Evolutionary conservation across 2,888 invertebrate species (phyloP), one percentile per base, ranked within the genome.

Genomic region (Agonopterix alstromeriana): DNA sequence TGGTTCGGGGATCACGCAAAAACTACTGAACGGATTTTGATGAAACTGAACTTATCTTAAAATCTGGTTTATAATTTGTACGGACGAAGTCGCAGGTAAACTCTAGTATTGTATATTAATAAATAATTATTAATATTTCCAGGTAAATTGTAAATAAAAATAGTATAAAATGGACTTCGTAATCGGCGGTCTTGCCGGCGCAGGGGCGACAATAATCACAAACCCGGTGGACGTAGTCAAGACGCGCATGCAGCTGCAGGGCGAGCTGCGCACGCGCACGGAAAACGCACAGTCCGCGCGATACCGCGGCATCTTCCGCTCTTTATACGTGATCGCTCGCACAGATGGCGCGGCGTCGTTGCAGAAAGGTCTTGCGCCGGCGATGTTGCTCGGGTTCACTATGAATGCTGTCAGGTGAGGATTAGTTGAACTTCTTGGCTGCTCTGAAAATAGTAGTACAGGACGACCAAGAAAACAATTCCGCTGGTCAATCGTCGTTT

Each of bases 221-320:
- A 97, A 97, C 73, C 97, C 97, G 0, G 90, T 97, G 67, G 97
- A 97, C 77, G 97, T 97, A 5, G 82, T 97, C 12, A 97, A 97
- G 84, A 96, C 94, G n/a, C 90, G 97, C 0, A 91, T 97, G 71
- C 97, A 97, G 73, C 86, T 97, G 2, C 97, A 97, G 76, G 93
- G 93, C 1, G 93, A 96, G 73, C 71, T 95, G 43, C 89, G 90
- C 58, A 91, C 93, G 0, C 90, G 73, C 48, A 65, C 57, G 8
- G 91, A 68, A 90, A 93, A 49, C 52, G 77, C 63, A 59, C 27
- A 27, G 27, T 5, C 38, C 10, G 79, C 67, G 49, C 65, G 88
- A 3, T 94, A 94, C 63, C 90, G 90, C 47, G 95, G 95, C 60
- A 93, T 95, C 10, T 90, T 95, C 53, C 96, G 97, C 73, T 95